Evolutionary conservation across 2,888 invertebrate genomes (phyloP).

Genomic region (Leptinotarsa rubiginosa): DNA sequence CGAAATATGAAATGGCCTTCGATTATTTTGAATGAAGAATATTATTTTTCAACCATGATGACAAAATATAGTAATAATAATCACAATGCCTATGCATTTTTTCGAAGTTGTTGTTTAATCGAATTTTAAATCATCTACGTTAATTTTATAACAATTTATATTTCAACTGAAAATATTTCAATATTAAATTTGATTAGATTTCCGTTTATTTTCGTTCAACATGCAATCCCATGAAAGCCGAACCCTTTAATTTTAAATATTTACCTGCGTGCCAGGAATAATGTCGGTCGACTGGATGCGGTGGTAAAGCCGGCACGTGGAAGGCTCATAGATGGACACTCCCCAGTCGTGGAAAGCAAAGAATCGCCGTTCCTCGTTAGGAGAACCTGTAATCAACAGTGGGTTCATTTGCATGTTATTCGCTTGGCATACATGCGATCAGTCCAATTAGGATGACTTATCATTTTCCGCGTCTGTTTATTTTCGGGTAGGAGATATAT

Average conservation of each 20-base stretch:
- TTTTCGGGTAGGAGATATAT: not conserved
- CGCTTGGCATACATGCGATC: not conserved
- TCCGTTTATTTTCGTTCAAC: not conserved
- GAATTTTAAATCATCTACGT: too few species aligned
- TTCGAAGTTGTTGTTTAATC: too few species aligned
- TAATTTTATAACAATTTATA: not conserved
- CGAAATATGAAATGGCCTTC: too few species aligned
- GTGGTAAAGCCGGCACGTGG: conserved; percentile 76
- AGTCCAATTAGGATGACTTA: not conserved
- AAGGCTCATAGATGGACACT: conserved; percentile 79
- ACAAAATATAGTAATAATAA: too few species aligned
- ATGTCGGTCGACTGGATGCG: conserved; percentile 78
- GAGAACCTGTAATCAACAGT: conserved; percentile 65
- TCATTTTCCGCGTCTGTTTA: not conserved
- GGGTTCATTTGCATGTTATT: conserved; percentile 18
- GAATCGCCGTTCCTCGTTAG: conserved; percentile 75
- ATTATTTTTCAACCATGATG: too few species aligned
- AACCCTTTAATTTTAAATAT: conserved; percentile 20
- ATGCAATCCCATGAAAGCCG: conserved; percentile 3
- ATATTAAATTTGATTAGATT: not conserved
- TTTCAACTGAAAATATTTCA: not conserved
- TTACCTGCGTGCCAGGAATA: conserved; percentile 77
- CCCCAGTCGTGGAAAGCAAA: conserved; percentile 83
- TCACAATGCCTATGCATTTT: too few species aligned
- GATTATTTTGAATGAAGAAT: too few species aligned